These are phyloP conservation scores for Pyrocephalus nanus DNA, from an alignment of 2,797 vertebrate genomes.

Conservation along the genomic window DNA sequence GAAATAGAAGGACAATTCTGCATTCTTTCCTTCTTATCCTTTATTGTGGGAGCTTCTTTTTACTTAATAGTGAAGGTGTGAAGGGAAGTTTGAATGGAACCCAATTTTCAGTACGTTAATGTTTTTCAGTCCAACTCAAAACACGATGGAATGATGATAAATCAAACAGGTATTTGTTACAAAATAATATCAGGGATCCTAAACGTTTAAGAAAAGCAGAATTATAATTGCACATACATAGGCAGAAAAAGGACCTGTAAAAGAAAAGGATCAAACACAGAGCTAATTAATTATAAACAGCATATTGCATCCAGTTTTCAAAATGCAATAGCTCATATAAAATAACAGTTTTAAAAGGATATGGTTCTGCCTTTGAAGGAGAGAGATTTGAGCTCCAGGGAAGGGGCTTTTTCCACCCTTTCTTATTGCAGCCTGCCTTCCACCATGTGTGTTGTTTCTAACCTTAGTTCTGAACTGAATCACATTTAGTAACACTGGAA, in stretches of 20 bases:
- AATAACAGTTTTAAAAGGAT: background rate
- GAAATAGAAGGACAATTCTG: background rate
- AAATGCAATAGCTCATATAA: background rate
- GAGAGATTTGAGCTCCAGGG: background rate
- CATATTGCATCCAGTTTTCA: background rate
- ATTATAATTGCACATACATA: background rate
- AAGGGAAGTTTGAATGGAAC: background rate
- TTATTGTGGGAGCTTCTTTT: background rate
- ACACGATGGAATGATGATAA: background rate
- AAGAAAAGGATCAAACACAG: background rate
- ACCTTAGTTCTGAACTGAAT: conserved; percentile 24
- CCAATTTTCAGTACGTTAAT: background rate
- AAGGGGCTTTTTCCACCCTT: background rate
- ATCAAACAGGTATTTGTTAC: background rate
- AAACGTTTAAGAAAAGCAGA: background rate
- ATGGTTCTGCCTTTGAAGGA: background rate
- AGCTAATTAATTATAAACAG: background rate
- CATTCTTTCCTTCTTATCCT: background rate
- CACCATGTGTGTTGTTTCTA: background rate
- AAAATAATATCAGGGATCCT: background rate
- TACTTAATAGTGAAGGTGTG: background rate
- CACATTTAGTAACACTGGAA: background rate
- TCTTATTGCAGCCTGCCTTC: background rate
- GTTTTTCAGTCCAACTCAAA: background rate
- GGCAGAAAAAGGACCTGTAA: background rate